Percentiles rank a stretch among this genome's conserved stretches.
These are phyloP conservation scores for Anadara kagoshimensis DNA, from an alignment of 1,140 invertebrate species.

Conservation along the genomic window DNA sequence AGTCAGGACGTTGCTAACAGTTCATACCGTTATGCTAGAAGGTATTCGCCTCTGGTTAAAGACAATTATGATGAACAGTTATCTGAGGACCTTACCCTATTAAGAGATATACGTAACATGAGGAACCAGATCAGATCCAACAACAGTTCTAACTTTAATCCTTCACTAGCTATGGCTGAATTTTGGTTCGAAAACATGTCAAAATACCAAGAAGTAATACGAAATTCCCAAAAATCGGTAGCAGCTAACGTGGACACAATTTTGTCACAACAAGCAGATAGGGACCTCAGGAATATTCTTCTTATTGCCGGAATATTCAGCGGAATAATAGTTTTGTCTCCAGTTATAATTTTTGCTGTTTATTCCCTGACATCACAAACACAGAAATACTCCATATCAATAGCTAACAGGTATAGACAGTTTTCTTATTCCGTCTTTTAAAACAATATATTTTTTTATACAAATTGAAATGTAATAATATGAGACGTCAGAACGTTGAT, in stretches of 20 bases:
- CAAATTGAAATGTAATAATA: too few species aligned
- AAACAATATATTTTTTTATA: too few species aligned
- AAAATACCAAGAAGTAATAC: conserved; percentile 29
- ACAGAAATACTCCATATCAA: conserved; percentile 51
- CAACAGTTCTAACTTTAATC: conserved; percentile 6
- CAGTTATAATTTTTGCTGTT: conserved; percentile 52
- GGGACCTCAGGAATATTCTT: conserved; percentile 46
- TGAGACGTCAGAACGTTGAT: too few species aligned
- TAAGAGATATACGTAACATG: conserved; percentile 20
- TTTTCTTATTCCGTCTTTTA: too few species aligned
- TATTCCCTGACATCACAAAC: conserved; percentile 57
- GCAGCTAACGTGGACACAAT: conserved; percentile 18
- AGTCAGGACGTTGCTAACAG: conserved; percentile 49
- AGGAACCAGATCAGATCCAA: conserved; percentile 27
- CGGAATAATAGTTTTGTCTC: conserved; percentile 50
- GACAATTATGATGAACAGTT: conserved; percentile 31
- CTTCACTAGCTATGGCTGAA: conserved; percentile 23
- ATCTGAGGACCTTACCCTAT: conserved; percentile 16
- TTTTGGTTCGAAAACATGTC: conserved; percentile 48
- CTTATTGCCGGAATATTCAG: conserved; percentile 50
- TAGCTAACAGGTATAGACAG: too few species aligned
- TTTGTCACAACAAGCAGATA: conserved; percentile 15
- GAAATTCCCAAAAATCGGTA: conserved; percentile 16
- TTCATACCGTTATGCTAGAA: conserved; percentile 41
- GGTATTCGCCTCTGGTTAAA: conserved; percentile 45